Evolutionary conservation across 2,888 invertebrate species (phyloP), one percentile per base, ranked within the genome.

Genomic region (Pherbina coryleti): DNA sequence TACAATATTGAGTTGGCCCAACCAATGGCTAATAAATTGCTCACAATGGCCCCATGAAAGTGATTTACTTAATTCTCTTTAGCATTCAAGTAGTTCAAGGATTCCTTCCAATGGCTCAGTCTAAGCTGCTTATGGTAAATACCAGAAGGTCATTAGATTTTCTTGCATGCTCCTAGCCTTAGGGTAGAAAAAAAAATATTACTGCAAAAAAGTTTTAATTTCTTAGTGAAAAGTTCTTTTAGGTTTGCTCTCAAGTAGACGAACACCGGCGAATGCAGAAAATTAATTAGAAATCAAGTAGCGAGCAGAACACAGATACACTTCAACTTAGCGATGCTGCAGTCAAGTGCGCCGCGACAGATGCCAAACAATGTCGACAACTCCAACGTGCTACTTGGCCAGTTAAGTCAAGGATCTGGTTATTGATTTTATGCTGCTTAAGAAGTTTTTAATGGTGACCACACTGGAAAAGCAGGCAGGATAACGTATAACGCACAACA

Each of bases 331-430:
- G 17, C 69, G 14, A 11, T 49, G 51, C 49, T 51, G 28, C 9
- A 66, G 34, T 19, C n/a, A 19, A 19, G 28, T 66, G 51, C 51
- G 1, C 28, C 51, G 37, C 49, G n/a, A 51, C 51, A 69, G 64
- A n/a, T 34, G 31, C 8, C 64, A 14, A 64, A n/a, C 64, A 34
- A 28, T 28, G 60, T 17, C 28, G 60, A 62, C 44, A 44, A 62
- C 60, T 62, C 11, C 14, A 44, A 11, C 11, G 25, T 62, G 60
- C 60, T 44, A 1, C 14, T 44, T 44, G 28, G 14, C 1, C 49
- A 11, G 75, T n/a, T 5, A 28, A 75, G 75, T 75, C 66, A 64
- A 75, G 75, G 67, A 53, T 66, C 34, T 28, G 17, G 22, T 75
- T 66, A 75, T 75, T 66, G 75, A 75, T 75, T 67, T 53, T 19